Conservation (phyloP, 2,888 invertebrate genomes). For the Trachelus troglodyta region DNA sequence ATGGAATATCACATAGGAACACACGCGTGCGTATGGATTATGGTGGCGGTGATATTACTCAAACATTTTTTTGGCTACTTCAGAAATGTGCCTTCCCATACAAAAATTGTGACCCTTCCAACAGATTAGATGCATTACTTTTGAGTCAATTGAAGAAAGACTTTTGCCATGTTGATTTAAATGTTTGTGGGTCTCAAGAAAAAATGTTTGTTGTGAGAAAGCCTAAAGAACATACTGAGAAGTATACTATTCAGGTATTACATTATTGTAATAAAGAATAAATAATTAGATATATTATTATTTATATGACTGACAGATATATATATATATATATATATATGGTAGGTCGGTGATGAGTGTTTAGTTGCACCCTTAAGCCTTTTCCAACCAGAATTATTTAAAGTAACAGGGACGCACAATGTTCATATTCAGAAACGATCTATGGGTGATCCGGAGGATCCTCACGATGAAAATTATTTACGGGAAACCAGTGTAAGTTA, state of each 20-base stretch:
- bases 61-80: conserved; percentile 88
- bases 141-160: conserved; percentile 88
- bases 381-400: conserved; percentile 89
- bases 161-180: conserved; percentile 91
- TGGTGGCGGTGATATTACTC: conserved; percentile 92
- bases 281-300: background rate
- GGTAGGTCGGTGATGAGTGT: conserved; percentile 89
- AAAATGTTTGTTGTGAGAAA: conserved; percentile 82
- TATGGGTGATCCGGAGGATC: conserved; percentile 89
- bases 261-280: background rate
- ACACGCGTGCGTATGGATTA: conserved; percentile 87
- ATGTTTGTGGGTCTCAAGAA: conserved; percentile 89
- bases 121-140: conserved; percentile 82
- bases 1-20: conserved; percentile 91
- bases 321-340: conserved; percentile 4
- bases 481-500: conserved; percentile 82
- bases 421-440: conserved; percentile 79
- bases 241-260: conserved; percentile 77
- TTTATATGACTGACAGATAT: background rate
- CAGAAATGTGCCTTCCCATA: conserved; percentile 93
- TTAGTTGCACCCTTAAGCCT: conserved; percentile 90
- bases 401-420: conserved; percentile 82
- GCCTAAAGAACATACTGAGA: conserved; percentile 75
- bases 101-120: conserved; percentile 79
- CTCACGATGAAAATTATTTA: conserved; percentile 92